A percentile compares a stretch with the other conserved stretches of the same genome.
Evolutionary conservation across 2,888 invertebrate genomes (phyloP).

Genomic region (Zhuqinia jingwanae): DNA sequence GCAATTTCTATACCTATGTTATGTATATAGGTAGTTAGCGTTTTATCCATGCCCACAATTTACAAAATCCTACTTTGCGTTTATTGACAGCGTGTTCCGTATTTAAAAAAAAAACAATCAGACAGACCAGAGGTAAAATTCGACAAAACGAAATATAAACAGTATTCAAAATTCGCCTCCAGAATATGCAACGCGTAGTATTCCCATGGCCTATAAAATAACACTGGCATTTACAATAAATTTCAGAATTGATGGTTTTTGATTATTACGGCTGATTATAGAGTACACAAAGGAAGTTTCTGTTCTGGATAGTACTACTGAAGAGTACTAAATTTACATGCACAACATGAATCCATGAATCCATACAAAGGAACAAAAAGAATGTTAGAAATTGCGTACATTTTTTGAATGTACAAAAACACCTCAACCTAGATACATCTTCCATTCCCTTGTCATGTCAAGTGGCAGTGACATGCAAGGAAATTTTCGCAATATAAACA

Average conservation of each 20-base stretch:
- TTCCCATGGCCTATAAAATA: slow-evolving; percentile 52
- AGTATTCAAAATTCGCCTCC: not conserved
- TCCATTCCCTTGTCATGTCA: not conserved
- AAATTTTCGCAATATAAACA: slow-evolving; percentile 19
- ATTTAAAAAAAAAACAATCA: not conserved
- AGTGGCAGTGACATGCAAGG: not conserved
- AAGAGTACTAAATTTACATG: not conserved
- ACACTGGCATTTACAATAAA: not conserved
- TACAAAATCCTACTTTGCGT: not conserved
- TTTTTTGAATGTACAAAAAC: not conserved
- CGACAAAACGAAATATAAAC: not conserved
- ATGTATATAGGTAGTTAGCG: not conserved
- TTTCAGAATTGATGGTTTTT: not conserved
- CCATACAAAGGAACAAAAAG: too few relatives aligned
- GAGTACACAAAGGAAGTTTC: not conserved
- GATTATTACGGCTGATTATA: too few relatives aligned
- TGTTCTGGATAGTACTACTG: not conserved
- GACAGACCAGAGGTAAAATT: not conserved
- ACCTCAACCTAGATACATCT: not conserved
- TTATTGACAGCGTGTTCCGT: not conserved
- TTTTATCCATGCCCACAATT: not conserved
- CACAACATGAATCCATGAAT: not conserved
- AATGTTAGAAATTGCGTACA: not conserved
- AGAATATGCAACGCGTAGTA: not conserved
- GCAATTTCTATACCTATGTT: too few relatives aligned